A percentile compares a stretch with the other conserved stretches of the same genome.
Evolutionary conservation across 2,888 invertebrate genomes (phyloP).

Genomic region (Leucophenga montana): DNA sequence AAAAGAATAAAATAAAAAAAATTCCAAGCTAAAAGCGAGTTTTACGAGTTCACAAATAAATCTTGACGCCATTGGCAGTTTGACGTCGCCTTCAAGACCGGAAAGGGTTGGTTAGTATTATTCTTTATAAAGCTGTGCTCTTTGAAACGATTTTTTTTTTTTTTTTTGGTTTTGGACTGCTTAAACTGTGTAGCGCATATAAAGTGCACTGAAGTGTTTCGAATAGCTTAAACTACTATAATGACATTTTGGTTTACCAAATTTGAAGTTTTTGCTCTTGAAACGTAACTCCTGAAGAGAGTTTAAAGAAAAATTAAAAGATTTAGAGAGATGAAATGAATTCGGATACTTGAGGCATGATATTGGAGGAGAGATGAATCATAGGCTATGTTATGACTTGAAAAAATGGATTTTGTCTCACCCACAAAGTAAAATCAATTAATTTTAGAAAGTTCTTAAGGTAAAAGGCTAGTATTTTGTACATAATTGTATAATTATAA

Average conservation of each 20-base stretch:
- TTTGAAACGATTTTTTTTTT: constrained; percentile 26
- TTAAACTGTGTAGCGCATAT: constrained; percentile 46
- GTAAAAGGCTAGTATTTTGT: no score
- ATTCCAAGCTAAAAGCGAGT: constrained; percentile 39
- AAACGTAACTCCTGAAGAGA: neutral
- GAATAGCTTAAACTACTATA: constrained; percentile 22
- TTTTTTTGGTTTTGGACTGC: constrained; percentile 35
- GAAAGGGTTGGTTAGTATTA: constrained; percentile 17
- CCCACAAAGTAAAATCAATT: no score
- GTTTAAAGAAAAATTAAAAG: neutral
- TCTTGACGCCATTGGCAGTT: constrained; percentile 50
- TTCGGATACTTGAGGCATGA: no score
- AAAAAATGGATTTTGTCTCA: no score
- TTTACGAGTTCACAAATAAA: constrained; percentile 55
- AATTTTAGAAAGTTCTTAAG: no score
- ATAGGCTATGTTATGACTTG: no score
- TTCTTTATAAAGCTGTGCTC: constrained; percentile 48
- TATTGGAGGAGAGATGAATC: no score
- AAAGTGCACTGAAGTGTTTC: constrained; percentile 56
- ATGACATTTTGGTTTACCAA: neutral
- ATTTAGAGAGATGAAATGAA: no score
- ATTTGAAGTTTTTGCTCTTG: neutral
- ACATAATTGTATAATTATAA: no score
- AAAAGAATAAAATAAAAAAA: constrained; percentile 19
- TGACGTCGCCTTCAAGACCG: constrained; percentile 40